phyloP scores from a whole-genome alignment of 2,797 vertebrate species.

The Sebastiscus albofasciatus region DNA sequence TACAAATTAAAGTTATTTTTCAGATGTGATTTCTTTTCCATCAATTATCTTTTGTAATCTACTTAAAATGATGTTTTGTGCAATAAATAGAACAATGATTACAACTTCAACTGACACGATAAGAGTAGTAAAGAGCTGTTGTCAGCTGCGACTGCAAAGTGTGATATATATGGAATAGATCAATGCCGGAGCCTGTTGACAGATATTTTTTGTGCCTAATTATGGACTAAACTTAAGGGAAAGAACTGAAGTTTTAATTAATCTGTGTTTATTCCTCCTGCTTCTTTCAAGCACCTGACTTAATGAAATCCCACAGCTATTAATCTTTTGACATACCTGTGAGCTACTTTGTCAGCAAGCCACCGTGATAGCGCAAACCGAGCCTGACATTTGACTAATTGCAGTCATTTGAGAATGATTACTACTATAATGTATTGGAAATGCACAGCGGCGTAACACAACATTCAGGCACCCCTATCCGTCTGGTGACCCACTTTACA shows the following conservation, averaged over 20 bases:
- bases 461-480: constrained; percentile 48
- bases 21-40: background rate
- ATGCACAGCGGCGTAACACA: constrained; percentile 62
- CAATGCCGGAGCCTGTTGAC: background rate
- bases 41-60: background rate
- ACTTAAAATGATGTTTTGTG: background rate
- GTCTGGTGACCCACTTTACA: constrained; percentile 57
- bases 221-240: constrained; percentile 46
- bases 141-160: background rate
- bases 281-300: constrained; percentile 65
- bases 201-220: constrained; percentile 21
- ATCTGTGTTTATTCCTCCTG: constrained; percentile 66
- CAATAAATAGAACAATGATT: background rate
- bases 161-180: background rate
- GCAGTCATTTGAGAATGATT: constrained; percentile 81
- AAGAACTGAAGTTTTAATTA: constrained; percentile 60
- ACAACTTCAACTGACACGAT: background rate
- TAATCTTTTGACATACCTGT: constrained; percentile 79
- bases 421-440: constrained; percentile 71
- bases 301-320: constrained; percentile 78
- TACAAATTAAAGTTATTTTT: background rate
- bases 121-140: background rate
- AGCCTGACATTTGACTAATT: constrained; percentile 86
- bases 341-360: constrained; percentile 77
- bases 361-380: constrained; percentile 63